A percentile compares a stretch with the other conserved stretches of the same genome.
phyloP scores from a whole-genome alignment of 2,797 vertebrate genomes.

The Pseudocheirus occidentalis region DNA sequence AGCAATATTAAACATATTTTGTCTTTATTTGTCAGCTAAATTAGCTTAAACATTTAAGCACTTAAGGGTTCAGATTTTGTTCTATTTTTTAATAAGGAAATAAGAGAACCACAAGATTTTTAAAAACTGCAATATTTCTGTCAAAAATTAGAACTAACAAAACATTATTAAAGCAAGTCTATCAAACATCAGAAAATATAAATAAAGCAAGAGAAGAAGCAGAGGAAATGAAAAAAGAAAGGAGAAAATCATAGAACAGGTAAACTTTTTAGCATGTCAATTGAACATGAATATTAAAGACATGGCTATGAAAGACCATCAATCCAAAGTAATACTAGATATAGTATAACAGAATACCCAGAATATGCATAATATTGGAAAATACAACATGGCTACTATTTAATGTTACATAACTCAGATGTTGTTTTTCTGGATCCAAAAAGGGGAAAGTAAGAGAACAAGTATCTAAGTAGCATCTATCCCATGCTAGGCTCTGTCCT shows the following conservation, averaged over 20 bases:
- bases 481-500: neutral
- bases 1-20: conserved; percentile 52
- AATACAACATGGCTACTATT: neutral
- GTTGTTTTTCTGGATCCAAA: neutral
- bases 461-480: neutral
- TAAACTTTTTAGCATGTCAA: neutral
- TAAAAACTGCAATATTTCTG: conserved; percentile 4
- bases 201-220: conserved; percentile 36
- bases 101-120: neutral
- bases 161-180: conserved; percentile 46
- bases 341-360: neutral
- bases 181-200: conserved; percentile 47
- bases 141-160: neutral
- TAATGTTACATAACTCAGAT: neutral
- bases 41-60: conserved; percentile 30
- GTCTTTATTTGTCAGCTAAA: conserved; percentile 43
- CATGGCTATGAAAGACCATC: neutral
- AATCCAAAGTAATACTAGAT: neutral
- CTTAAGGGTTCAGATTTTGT: conserved; percentile 16
- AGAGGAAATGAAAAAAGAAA: neutral
- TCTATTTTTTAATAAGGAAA: conserved; percentile 4
- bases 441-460: neutral
- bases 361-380: neutral
- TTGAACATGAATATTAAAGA: neutral
- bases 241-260: neutral